These are phyloP conservation scores for Hermetia illucens DNA, from an alignment of 1,140 invertebrate genomes.

Conservation along the genomic window DNA sequence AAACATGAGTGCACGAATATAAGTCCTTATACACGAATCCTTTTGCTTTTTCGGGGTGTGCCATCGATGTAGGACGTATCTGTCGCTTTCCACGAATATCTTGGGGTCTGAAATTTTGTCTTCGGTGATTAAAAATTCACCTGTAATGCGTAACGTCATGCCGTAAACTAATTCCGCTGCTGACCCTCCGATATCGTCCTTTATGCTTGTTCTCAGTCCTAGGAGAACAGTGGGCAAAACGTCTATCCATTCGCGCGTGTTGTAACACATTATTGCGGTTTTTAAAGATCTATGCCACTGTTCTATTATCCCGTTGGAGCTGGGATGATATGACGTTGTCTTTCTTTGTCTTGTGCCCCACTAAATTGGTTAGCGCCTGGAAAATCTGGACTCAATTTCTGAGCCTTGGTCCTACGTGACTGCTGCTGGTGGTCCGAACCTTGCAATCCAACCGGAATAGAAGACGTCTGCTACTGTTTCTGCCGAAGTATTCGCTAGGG, in stretches of 20 bases:
- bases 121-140: no score
- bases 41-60: no score
- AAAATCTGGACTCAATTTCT: no score
- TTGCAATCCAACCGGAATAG: neutral
- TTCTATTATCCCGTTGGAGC: conserved; percentile 19
- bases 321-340: conserved; percentile 14
- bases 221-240: conserved; percentile 14
- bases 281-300: conserved; percentile 17
- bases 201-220: conserved; percentile 14
- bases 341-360: no score
- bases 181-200: conserved; percentile 13
- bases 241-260: neutral
- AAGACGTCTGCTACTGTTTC: neutral
- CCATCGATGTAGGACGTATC: no score
- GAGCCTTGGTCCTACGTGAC: no score
- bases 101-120: no score
- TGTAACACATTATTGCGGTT: conserved; percentile 10
- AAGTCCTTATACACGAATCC: no score
- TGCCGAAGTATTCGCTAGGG: neutral
- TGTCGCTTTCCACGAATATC: no score
- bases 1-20: no score
- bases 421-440: neutral
- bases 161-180: conserved; percentile 14
- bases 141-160: conserved; percentile 12
- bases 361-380: no score